Conservation (phyloP, 1,140 invertebrate species). For the Aphis gossypii region DNA sequence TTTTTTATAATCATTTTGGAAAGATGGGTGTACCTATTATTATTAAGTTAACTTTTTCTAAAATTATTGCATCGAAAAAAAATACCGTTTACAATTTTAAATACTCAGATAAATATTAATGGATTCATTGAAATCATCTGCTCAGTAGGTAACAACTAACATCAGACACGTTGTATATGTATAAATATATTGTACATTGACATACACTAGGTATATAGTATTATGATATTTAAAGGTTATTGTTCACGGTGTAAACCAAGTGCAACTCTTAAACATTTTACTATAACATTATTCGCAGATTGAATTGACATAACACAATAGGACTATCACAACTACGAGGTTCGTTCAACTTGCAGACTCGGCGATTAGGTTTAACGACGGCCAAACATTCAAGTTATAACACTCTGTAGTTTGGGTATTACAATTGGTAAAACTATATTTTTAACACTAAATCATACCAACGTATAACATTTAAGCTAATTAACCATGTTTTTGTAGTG, state of each 20-base stretch:
- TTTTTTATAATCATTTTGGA: too few species aligned
- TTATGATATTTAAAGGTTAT: neutral
- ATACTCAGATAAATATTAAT: neutral
- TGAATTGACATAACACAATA: neutral
- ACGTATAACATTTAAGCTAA: neutral
- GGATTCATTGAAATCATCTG: neutral
- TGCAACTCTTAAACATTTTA: constrained; percentile 7
- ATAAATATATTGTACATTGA: neutral
- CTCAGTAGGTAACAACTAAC: neutral
- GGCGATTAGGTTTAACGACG: neutral
- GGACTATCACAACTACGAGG: constrained; percentile 1
- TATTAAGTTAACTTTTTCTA: neutral
- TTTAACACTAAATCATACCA: neutral
- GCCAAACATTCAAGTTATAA: neutral
- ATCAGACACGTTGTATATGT: neutral
- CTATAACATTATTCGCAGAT: neutral
- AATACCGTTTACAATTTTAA: neutral
- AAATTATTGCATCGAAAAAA: neutral
- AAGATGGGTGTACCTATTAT: neutral
- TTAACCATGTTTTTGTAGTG: neutral
- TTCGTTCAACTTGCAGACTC: constrained; percentile 29
- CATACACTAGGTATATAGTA: neutral
- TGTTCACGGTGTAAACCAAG: constrained; percentile 2
- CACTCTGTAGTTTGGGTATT: neutral
- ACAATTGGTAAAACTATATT: neutral